Evolutionary conservation across 2,888 invertebrate species (phyloP), one percentile per base, ranked within the genome.

Genomic region (Acanthosepion lycidas): DNA sequence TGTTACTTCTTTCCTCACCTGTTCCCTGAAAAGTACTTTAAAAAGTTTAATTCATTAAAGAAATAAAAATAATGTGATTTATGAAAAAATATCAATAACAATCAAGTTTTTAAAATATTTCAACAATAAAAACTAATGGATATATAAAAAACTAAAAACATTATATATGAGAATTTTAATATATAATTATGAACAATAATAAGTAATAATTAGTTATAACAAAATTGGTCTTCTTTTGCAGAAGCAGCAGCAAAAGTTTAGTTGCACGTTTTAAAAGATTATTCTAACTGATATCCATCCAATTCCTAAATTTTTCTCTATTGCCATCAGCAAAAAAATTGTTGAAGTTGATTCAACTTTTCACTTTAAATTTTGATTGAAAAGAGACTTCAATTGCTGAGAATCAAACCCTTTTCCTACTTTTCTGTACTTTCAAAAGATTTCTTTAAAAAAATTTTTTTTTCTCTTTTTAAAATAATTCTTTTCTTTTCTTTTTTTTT

Each of bases 311-410:
- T 78, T 78, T 33, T 78, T 78, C 78, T 33, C 8, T 33, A n/a
- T 33, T 15, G n/a, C 78, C n/a, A 78, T 78, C n/a, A 78, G 18
- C n/a, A 78, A 78, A 78, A 78, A 78, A n/a, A 78, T 78, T 33
- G 78, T 15, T 78, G 78, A 78, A 78, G 78, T 78, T 78, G 78
- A 78, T 78, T 78, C 78, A 78, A 78, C 78, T 78, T 78, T 78
- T 78, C 78, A 78, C 78, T 78, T 78, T 78, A 78, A 78, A 78
- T 78, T 78, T 78, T 78, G 78, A 78, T 78, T 78, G n/a, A 78
- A 78, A 78, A 78, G n/a, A n/a, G n/a, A 33, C n/a, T 78, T 33
- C n/a, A 78, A 59, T 23, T 59, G 59, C 59, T 59, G 23, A 59
- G 59, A 59, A 59, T 59, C 59, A 78, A 78, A 33, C 78, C 78